A percentile compares a stretch with the other conserved stretches of the same genome.
phyloP scores from a whole-genome alignment of 2,113 vertebrate species.

The Protomyctophum bolini region DNA sequence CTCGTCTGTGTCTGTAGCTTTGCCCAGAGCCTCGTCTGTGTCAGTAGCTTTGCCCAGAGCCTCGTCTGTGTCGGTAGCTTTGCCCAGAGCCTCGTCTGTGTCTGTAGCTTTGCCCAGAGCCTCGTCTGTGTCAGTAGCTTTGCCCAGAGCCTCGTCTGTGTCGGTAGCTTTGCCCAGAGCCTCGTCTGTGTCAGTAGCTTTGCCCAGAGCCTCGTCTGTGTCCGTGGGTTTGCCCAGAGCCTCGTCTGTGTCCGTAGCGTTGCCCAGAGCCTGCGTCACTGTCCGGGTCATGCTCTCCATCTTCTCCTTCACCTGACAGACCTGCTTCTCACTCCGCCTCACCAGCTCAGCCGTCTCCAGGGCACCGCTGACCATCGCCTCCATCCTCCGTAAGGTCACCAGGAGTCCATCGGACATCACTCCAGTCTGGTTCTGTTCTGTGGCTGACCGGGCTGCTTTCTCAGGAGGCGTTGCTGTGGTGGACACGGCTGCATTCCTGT shows the following conservation, averaged over 20 bases:
- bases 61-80: conserved; percentile 41
- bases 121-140: conserved; percentile 41
- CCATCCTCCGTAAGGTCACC: conserved; percentile 64
- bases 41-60: conserved; percentile 41
- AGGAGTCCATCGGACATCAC: conserved; percentile 53
- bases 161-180: conserved; percentile 41
- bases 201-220: conserved; percentile 49
- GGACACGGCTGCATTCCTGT: conserved; percentile 60
- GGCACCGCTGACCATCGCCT: conserved; percentile 61
- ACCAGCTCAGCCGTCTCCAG: conserved; percentile 61
- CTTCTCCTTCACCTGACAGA: conserved; percentile 63
- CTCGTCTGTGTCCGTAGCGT: conserved; percentile 42
- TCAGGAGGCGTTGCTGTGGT: conserved; percentile 49
- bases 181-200: conserved; percentile 41
- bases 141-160: conserved; percentile 49
- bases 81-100: conserved; percentile 49
- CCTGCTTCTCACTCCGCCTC: conserved; percentile 64
- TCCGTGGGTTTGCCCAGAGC: conserved; percentile 43
- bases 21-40: conserved; percentile 49
- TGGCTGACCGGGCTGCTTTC: conserved; percentile 28
- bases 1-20: conserved; percentile 51
- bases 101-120: conserved; percentile 44
- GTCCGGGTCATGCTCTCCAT: conserved; percentile 68
- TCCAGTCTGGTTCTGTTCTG: conserved; percentile 25
- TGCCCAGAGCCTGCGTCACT: conserved; percentile 67